phyloP scores from a whole-genome alignment of 1,140 invertebrate genomes.

The Theocolax elegans region DNA sequence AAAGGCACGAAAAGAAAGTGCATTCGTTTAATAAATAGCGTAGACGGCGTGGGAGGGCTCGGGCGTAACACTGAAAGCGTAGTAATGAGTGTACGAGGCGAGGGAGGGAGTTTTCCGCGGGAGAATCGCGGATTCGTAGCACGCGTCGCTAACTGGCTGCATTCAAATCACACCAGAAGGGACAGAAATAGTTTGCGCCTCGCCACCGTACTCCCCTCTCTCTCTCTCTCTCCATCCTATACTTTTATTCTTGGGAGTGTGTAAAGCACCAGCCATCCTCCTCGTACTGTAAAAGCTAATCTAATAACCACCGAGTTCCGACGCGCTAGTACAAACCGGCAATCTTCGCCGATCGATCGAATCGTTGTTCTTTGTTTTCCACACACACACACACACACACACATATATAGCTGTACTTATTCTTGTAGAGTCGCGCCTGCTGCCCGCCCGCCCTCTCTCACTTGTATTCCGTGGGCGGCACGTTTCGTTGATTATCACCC shows the following conservation, averaged over 20 bases:
- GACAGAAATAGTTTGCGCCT: neutral
- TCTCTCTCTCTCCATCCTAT: neutral
- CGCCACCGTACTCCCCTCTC: neutral
- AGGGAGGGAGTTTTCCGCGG: too few relatives aligned
- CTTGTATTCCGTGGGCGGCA: neutral
- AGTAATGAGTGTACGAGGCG: constrained; percentile 16
- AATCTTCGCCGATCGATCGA: neutral
- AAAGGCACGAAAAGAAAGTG: constrained; percentile 2
- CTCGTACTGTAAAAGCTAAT: too few relatives aligned
- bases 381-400: too few relatives aligned
- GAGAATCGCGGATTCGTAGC: constrained; percentile 6
- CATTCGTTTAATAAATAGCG: constrained; percentile 13
- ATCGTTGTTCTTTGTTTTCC: neutral
- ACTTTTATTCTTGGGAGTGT: too few relatives aligned
- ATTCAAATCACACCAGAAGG: constrained; percentile 63
- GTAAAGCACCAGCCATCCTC: too few relatives aligned
- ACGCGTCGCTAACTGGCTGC: constrained; percentile 65
- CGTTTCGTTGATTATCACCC: constrained; percentile 17
- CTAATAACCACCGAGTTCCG: constrained; percentile 1
- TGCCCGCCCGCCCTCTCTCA: too few relatives aligned
- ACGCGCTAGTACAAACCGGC: neutral
- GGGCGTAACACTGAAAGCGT: neutral
- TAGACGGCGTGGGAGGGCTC: too few relatives aligned
- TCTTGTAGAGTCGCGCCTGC: too few relatives aligned
- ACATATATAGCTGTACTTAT: too few relatives aligned